Conservation (phyloP, 1,140 invertebrate genomes). For the Dreissena rostriformis region DNA sequence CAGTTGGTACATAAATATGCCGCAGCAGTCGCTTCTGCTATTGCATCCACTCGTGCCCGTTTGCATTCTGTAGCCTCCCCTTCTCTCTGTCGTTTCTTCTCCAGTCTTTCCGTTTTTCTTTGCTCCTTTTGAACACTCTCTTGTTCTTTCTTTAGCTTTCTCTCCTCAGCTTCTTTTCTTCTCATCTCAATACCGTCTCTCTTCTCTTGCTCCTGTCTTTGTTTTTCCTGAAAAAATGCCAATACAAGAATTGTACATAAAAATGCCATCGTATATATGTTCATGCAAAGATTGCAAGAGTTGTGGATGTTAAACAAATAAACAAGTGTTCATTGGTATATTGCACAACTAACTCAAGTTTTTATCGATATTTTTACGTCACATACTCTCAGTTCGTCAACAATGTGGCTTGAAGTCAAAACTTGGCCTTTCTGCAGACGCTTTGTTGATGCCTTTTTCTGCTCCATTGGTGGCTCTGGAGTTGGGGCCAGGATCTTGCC, state of each 20-base stretch:
- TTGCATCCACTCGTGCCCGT: background rate
- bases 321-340: no score
- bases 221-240: background rate
- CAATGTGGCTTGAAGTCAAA: no score
- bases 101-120: background rate
- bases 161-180: background rate
- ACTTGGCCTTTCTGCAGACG: no score
- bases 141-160: background rate
- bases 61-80: background rate
- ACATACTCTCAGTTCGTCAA: no score
- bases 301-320: no score
- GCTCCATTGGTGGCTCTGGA: background rate
- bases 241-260: no score
- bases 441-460: no score
- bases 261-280: no score
- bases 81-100: constrained; percentile 6
- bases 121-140: background rate
- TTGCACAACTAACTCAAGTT: no score
- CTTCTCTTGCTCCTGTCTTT: background rate
- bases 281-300: no score
- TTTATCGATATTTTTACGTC: no score
- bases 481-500: background rate
- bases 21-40: background rate
- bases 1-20: background rate
- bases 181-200: background rate